A percentile compares a stretch with the other conserved stretches of the same genome.
phyloP scores from a whole-genome alignment of 2,113 vertebrate genomes.

The Condylura cristata region DNA sequence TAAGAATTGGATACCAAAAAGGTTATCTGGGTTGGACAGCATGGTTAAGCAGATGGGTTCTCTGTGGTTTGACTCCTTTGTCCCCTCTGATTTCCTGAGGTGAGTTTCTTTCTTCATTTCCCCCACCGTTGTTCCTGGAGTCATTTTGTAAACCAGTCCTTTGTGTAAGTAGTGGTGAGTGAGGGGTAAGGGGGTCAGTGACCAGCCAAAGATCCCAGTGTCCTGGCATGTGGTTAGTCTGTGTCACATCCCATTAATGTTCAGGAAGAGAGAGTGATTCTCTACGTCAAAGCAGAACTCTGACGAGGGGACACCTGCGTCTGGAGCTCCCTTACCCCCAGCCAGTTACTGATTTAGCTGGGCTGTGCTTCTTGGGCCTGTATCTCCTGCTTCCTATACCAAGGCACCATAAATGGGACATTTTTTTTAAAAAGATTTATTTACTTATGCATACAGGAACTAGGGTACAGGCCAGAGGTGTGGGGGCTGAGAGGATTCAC shows the following conservation, averaged over 20 bases:
- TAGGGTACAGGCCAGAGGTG: too few relatives aligned
- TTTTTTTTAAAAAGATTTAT: too few relatives aligned
- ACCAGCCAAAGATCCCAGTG: background rate
- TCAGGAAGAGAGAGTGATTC: background rate
- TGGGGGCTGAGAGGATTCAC: too few relatives aligned
- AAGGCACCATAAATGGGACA: background rate
- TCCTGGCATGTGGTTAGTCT: background rate
- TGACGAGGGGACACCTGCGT: background rate
- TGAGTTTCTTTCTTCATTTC: background rate
- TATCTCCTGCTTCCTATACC: background rate
- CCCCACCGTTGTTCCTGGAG: background rate
- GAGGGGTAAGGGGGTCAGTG: background rate
- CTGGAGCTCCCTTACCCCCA: background rate
- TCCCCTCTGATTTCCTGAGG: background rate
- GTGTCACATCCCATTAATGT: background rate
- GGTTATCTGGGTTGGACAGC: background rate
- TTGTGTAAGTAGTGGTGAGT: background rate
- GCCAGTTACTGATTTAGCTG: background rate
- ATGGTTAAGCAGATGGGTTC: background rate
- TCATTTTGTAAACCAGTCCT: conserved; percentile 9
- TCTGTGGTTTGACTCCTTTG: background rate
- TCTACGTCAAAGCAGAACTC: background rate
- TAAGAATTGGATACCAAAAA: background rate
- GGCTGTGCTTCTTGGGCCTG: background rate
- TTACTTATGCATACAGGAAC: too few relatives aligned